A percentile compares a stretch with the other conserved stretches of the same genome.
These are phyloP conservation scores for Megaceryle torquata DNA, from an alignment of 2,113 vertebrate genomes.

Conservation along the genomic window DNA sequence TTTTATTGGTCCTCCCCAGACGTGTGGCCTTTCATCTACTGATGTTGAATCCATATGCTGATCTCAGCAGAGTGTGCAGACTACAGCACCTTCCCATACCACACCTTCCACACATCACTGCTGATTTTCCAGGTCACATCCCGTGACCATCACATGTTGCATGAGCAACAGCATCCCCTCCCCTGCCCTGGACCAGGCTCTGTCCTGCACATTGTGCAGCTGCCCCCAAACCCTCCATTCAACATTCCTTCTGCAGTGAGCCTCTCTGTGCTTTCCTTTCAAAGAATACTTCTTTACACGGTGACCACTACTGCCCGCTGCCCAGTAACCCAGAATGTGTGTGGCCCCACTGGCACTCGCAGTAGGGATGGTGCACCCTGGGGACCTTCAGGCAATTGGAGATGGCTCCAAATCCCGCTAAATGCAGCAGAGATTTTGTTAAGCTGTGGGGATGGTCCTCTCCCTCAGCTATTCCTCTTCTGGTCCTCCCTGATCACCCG, in stretches of 20 bases:
- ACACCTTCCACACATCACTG: neutral
- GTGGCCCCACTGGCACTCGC: neutral
- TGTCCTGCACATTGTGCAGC: neutral
- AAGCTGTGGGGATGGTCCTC: neutral
- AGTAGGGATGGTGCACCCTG: neutral
- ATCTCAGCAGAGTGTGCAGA: neutral
- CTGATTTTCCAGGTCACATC: neutral
- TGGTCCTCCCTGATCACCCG: neutral
- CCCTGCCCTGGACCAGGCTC: neutral
- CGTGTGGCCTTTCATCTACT: slow-evolving; percentile 17
- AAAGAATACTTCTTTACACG: neutral
- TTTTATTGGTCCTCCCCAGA: slow-evolving; percentile 47
- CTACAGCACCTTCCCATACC: neutral
- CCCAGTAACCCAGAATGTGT: neutral
- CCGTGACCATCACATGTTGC: neutral
- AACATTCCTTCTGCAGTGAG: rapidly evolving
- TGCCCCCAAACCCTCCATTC: neutral
- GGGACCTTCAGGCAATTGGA: neutral
- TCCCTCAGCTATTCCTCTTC: neutral
- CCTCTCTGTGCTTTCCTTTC: neutral
- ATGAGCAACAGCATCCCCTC: neutral
- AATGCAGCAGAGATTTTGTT: neutral
- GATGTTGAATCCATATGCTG: neutral
- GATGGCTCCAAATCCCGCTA: neutral
- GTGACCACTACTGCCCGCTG: neutral